Evolutionary conservation across 2,888 invertebrate species (phyloP).

Genomic region (Sclerodermus sp.): DNA sequence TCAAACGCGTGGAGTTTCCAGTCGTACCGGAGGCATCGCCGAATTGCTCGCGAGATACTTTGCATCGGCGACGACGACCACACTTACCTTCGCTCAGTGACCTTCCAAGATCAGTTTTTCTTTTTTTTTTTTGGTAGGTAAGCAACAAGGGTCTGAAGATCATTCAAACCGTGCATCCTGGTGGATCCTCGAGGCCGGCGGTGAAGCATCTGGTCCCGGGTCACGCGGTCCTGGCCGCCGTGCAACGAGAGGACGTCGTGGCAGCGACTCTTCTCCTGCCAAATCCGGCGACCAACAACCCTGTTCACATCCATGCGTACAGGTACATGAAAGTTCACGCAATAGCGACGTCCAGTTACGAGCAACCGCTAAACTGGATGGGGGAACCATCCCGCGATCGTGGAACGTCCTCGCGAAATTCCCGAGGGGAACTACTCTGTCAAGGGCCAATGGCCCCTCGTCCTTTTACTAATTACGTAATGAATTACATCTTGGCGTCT

Average conservation of each 20-base stretch:
- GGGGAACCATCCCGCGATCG: too few relatives aligned
- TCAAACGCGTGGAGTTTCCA: neutral
- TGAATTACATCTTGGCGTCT: too few relatives aligned
- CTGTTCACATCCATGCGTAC: slow-evolving; percentile 93
- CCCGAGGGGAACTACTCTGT: too few relatives aligned
- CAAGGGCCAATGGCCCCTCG: too few relatives aligned
- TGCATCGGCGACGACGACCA: too few relatives aligned
- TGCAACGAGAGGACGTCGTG: slow-evolving; percentile 89
- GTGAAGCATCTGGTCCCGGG: slow-evolving; percentile 94
- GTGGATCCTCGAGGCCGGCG: slow-evolving; percentile 60
- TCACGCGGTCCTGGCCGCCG: slow-evolving; percentile 88
- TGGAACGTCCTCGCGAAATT: too few relatives aligned
- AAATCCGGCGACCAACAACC: slow-evolving; percentile 92
- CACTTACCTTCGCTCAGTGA: too few relatives aligned
- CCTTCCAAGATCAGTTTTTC: too few relatives aligned
- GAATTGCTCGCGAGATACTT: neutral
- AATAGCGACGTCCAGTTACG: too few relatives aligned
- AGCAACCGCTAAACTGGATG: too few relatives aligned
- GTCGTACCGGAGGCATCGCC: neutral
- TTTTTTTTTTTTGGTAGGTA: slow-evolving; percentile 62
- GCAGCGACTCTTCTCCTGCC: slow-evolving; percentile 90
- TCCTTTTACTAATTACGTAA: too few relatives aligned
- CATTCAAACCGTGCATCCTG: slow-evolving; percentile 71
- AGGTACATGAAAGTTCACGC: too few relatives aligned
- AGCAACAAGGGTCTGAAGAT: slow-evolving; percentile 94